These are phyloP conservation scores for Melanotaenia nigrans DNA, from an alignment of 2,797 vertebrate genomes.

Conservation along the genomic window DNA sequence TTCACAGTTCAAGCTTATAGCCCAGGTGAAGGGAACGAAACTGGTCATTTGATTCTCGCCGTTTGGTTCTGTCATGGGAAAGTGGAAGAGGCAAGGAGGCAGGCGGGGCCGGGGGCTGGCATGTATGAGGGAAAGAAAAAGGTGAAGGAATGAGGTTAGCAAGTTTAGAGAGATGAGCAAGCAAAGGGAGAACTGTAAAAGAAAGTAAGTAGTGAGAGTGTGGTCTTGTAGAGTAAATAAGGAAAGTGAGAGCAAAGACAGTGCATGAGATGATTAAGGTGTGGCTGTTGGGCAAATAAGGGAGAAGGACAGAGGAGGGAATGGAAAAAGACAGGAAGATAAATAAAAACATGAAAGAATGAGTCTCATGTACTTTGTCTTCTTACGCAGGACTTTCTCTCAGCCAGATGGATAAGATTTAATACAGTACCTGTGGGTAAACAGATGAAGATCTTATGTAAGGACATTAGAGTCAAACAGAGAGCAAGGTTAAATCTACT, in stretches of 20 bases:
- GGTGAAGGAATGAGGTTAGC: conserved; percentile 26
- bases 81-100: conserved; percentile 39
- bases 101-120: neutral
- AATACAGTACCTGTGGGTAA: conserved; percentile 15
- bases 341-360: conserved; percentile 9
- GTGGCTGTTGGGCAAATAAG: conserved; percentile 38
- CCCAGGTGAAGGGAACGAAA: conserved; percentile 70
- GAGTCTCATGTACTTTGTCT: conserved; percentile 31
- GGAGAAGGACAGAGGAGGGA: conserved; percentile 27
- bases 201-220: conserved; percentile 4
- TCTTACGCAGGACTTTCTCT: conserved; percentile 20
- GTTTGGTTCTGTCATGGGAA: conserved; percentile 70
- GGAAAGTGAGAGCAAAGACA: conserved; percentile 1
- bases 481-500: neutral
- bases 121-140: conserved; percentile 12
- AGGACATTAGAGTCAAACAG: neutral
- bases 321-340: conserved; percentile 43
- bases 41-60: conserved; percentile 58
- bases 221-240: conserved; percentile 23
- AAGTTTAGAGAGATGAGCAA: conserved; percentile 28
- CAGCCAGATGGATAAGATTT: conserved; percentile 17
- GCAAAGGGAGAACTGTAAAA: neutral
- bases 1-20: conserved; percentile 62
- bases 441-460: conserved; percentile 21
- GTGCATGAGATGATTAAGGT: neutral